These are phyloP conservation scores for Bactericera cockerelli DNA, from an alignment of 1,140 invertebrate species.

Conservation along the genomic window DNA sequence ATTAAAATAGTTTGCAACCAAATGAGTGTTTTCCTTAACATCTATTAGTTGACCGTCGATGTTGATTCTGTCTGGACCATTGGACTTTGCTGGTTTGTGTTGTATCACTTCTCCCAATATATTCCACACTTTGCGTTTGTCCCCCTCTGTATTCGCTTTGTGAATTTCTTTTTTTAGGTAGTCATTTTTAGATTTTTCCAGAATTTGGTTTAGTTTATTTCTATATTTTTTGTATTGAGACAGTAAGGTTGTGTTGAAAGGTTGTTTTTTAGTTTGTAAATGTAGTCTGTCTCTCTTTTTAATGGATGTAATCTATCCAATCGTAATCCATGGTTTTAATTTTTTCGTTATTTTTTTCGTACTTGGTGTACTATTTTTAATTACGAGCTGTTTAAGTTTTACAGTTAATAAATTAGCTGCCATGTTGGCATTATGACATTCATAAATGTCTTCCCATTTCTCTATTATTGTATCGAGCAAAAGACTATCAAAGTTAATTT, in stretches of 20 bases:
- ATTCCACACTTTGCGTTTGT: background rate
- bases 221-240: background rate
- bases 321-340: background rate
- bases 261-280: background rate
- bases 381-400: background rate
- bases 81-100: background rate
- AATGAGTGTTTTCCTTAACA: background rate
- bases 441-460: background rate
- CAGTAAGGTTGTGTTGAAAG: background rate
- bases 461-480: background rate
- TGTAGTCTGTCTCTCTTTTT: slow-evolving; percentile 3
- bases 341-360: background rate
- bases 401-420: background rate
- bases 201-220: background rate
- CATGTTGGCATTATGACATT: background rate
- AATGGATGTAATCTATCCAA: background rate
- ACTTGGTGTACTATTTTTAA: background rate
- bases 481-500: background rate
- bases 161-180: slow-evolving; percentile 5
- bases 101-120: background rate
- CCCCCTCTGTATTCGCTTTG: background rate
- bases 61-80: background rate
- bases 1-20: background rate
- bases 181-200: background rate
- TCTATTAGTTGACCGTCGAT: background rate